These are phyloP conservation scores for Rotaria magnacalcarata DNA, from an alignment of 2,888 invertebrate species.

Conservation along the genomic window DNA sequence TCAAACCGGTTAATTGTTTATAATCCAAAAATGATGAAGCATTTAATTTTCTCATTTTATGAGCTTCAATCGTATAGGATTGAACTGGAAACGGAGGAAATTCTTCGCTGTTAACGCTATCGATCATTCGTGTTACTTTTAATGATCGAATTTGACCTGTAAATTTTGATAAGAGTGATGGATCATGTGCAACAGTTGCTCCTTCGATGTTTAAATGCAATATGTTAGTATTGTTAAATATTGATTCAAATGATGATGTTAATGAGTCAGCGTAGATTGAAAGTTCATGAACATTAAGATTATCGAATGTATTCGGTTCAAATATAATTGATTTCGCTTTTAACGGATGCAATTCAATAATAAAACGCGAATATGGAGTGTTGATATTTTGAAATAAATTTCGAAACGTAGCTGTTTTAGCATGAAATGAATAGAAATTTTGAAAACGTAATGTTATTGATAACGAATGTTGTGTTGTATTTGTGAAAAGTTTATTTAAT, in stretches of 20 bases:
- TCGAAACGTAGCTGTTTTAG: neutral
- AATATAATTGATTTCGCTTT: neutral
- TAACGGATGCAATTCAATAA: neutral
- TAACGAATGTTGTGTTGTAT: neutral
- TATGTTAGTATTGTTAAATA: constrained; percentile 13
- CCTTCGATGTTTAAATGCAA: constrained; percentile 8
- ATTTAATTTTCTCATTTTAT: neutral
- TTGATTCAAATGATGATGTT: neutral
- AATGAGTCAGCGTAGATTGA: neutral
- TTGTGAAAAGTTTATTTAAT: neutral
- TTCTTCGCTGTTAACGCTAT: neutral
- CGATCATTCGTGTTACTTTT: constrained; percentile 16
- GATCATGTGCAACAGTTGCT: neutral
- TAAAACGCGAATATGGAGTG: neutral
- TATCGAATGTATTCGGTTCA: neutral
- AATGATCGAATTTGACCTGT: constrained; percentile 1
- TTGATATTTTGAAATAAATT: neutral
- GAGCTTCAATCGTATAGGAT: neutral
- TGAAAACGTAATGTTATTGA: constrained; percentile 5
- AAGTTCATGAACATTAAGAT: neutral
- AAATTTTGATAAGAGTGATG: neutral
- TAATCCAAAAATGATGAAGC: neutral
- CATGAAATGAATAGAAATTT: neutral
- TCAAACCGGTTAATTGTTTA: neutral
- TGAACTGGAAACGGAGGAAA: constrained; percentile 2